A percentile compares a stretch with the other conserved stretches of the same genome.
Evolutionary conservation across 2,888 invertebrate genomes (phyloP).

Genomic region (Acrobasis repandana): DNA sequence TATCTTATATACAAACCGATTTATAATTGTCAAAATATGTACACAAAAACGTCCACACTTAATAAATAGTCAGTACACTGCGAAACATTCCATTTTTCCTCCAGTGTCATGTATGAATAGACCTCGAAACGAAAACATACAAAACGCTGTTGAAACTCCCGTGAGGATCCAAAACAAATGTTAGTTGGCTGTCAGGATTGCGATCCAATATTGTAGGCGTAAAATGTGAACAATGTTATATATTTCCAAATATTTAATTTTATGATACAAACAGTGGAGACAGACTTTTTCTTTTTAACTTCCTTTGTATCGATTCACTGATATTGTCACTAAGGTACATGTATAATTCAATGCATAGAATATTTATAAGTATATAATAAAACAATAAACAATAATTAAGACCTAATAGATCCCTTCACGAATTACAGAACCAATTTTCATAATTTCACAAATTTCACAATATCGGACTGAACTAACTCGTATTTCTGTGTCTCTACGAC

Average conservation of each 20-base stretch:
- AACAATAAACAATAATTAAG: too few species aligned
- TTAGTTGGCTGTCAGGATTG: constrained; percentile 44
- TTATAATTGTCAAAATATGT: neutral
- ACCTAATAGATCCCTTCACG: too few species aligned
- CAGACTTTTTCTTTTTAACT: too few species aligned
- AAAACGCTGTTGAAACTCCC: constrained; percentile 41
- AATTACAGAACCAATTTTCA: too few species aligned
- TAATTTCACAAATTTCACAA: too few species aligned
- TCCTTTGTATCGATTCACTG: too few species aligned
- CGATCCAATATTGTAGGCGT: constrained; percentile 29
- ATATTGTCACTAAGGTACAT: too few species aligned
- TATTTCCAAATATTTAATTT: constrained; percentile 5
- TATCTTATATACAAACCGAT: neutral
- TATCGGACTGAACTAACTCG: too few species aligned
- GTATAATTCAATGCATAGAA: too few species aligned
- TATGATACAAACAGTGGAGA: neutral
- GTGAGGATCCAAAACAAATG: constrained; percentile 51
- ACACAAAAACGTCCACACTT: neutral
- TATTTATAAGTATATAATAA: too few species aligned
- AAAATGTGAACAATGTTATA: constrained; percentile 27
- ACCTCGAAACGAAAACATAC: constrained; percentile 35
- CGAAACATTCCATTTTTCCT: constrained; percentile 10
- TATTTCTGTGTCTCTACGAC: too few species aligned
- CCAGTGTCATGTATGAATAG: constrained; percentile 14
- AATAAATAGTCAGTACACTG: constrained; percentile 7